A percentile compares a stretch with the other conserved stretches of the same genome.
Evolutionary conservation across 2,888 invertebrate species (phyloP).

Genomic region (Pollenia angustigena): DNA sequence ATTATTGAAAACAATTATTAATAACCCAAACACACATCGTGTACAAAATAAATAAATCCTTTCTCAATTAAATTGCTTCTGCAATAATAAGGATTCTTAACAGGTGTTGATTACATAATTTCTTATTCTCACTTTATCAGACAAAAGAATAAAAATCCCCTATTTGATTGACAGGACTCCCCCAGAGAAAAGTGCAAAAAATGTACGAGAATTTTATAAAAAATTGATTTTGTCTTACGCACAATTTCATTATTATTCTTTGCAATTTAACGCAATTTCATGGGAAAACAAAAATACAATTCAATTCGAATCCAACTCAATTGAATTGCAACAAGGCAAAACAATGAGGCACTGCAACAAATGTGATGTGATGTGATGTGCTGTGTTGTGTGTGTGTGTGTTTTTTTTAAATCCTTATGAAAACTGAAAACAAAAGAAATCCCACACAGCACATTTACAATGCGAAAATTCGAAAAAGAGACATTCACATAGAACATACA

Average conservation of each 20-base stretch:
- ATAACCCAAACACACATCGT: conserved; percentile 19
- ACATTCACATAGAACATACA: neutral
- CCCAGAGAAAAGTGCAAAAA: conserved; percentile 51
- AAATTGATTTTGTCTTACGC: conserved; percentile 68
- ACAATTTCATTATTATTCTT: conserved; percentile 67
- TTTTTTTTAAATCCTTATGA: conserved; percentile 32
- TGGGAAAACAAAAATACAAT: conserved; percentile 66
- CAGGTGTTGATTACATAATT: conserved; percentile 72
- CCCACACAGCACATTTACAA: conserved; percentile 34
- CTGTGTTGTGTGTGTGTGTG: neutral
- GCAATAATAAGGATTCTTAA: conserved; percentile 57
- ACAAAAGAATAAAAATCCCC: conserved; percentile 22
- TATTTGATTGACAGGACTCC: conserved; percentile 71
- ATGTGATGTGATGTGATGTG: conserved; percentile 14
- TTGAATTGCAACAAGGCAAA: conserved; percentile 43
- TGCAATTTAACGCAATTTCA: conserved; percentile 69
- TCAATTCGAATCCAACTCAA: conserved; percentile 26
- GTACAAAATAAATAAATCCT: conserved; percentile 30
- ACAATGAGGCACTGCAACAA: conserved; percentile 9
- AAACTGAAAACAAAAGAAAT: conserved; percentile 46
- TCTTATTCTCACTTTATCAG: conserved; percentile 67
- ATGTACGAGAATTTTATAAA: conserved; percentile 26
- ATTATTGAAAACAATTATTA: conserved; percentile 6
- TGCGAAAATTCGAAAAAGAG: conserved; percentile 15
- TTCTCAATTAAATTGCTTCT: conserved; percentile 57